phyloP scores from a whole-genome alignment of 64 coral and sea anemone species.

The Dendronephthya gigantea region DNA sequence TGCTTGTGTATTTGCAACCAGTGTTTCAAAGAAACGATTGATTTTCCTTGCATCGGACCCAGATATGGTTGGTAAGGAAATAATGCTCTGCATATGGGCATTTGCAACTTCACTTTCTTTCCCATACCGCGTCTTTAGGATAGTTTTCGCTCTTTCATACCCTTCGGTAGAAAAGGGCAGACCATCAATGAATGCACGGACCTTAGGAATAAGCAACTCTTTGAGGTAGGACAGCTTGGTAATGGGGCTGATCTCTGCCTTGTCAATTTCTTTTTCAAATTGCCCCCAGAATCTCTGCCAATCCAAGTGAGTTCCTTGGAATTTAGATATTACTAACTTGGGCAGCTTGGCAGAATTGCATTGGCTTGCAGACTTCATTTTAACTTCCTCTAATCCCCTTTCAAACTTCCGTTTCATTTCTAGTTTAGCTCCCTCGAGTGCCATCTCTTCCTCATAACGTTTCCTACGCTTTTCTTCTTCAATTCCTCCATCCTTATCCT shows the following conservation, averaged over 20 bases:
- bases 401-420: no score
- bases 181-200: neutral
- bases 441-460: no score
- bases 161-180: neutral
- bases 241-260: neutral
- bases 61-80: constrained; percentile 21
- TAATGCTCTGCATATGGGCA: neutral
- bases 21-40: constrained; percentile 13
- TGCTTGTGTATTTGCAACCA: neutral
- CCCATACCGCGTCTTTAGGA: constrained; percentile 12
- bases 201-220: neutral
- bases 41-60: no score
- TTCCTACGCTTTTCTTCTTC: no score
- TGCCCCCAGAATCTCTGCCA: neutral
- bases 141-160: constrained; percentile 26
- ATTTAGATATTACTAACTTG: neutral
- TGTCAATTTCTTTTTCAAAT: neutral
- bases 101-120: constrained; percentile 9
- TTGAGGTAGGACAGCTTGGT: neutral
- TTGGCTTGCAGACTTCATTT: no score
- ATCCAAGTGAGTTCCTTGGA: neutral
- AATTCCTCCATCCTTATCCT: no score
- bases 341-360: no score
- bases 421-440: no score
- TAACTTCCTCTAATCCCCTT: no score